phyloP scores from a whole-genome alignment of 1,140 invertebrate genomes.

The Forficula auricularia region DNA sequence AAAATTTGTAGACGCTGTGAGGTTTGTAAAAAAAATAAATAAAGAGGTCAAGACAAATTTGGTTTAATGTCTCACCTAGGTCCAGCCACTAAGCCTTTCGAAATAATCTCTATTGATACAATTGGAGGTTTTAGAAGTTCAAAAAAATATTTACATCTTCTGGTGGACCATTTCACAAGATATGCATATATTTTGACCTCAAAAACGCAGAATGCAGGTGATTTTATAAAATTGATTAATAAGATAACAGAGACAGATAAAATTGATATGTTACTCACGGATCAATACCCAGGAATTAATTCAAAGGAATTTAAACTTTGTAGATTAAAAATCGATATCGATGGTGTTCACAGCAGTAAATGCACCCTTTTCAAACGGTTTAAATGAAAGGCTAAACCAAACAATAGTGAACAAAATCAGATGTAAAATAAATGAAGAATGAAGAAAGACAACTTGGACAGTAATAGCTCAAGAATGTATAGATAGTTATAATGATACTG shows the following conservation, averaged over 20 bases:
- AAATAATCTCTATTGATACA: slow-evolving; percentile 20
- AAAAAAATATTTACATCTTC: slow-evolving; percentile 16
- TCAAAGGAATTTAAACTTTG: slow-evolving; percentile 13
- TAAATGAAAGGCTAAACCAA: slow-evolving; percentile 22
- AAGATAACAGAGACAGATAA: slow-evolving; percentile 7
- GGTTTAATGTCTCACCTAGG: slow-evolving; percentile 19
- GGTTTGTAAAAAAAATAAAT: slow-evolving; percentile 22
- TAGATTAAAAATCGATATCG: slow-evolving; percentile 15
- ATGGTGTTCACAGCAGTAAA: slow-evolving; percentile 22
- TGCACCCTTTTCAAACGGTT: slow-evolving; percentile 21
- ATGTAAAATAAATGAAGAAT: slow-evolving; percentile 22
- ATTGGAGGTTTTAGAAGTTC: slow-evolving; percentile 8
- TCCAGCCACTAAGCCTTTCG: slow-evolving; percentile 21
- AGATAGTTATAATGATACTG: slow-evolving; percentile 23
- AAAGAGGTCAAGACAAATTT: slow-evolving; percentile 15
- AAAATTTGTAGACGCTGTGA: slow-evolving; percentile 12
- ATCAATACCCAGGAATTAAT: slow-evolving; percentile 18
- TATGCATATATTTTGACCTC: slow-evolving; percentile 11
- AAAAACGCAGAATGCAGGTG: slow-evolving; percentile 1
- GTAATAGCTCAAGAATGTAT: slow-evolving; percentile 22
- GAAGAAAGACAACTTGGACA: slow-evolving; percentile 20
- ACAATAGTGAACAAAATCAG: slow-evolving; percentile 21
- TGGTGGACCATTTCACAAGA: slow-evolving; percentile 15
- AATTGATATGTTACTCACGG: slow-evolving; percentile 12
- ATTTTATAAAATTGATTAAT: slow-evolving; percentile 10